These are phyloP conservation scores for Colossoma macropomum DNA, from an alignment of 2,113 vertebrate species.

Conservation along the genomic window DNA sequence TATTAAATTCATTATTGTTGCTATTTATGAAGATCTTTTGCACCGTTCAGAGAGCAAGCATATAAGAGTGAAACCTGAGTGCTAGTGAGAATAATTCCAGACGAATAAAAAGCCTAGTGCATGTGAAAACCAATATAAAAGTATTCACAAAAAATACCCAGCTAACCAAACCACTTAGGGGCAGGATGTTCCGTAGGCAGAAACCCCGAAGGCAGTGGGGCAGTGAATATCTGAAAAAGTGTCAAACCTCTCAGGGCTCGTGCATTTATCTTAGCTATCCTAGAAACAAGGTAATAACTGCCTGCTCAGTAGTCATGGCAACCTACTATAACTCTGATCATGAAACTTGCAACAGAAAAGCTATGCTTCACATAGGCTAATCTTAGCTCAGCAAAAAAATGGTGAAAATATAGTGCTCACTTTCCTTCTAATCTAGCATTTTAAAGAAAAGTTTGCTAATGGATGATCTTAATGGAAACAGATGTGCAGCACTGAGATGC, in stretches of 20 bases:
- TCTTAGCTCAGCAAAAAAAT: conserved; percentile 11
- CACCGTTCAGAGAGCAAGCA: neutral
- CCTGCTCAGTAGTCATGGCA: conserved; percentile 44
- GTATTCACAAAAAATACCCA: neutral
- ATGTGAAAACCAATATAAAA: neutral
- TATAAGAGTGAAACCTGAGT: neutral
- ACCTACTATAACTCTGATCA: conserved; percentile 42
- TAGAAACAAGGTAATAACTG: conserved; percentile 35
- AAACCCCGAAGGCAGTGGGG: conserved; percentile 30
- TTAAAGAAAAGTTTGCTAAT: conserved; percentile 7
- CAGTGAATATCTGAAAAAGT: conserved; percentile 14
- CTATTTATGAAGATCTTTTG: neutral
- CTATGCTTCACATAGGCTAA: conserved; percentile 14
- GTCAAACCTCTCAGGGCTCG: conserved; percentile 25
- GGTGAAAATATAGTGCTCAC: neutral
- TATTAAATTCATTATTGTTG: neutral
- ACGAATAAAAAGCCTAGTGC: neutral
- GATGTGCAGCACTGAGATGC: neutral
- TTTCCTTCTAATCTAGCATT: conserved; percentile 1
- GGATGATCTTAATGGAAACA: neutral
- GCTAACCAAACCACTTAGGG: neutral
- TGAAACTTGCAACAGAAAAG: conserved; percentile 35
- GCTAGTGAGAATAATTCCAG: neutral
- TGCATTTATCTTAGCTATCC: conserved; percentile 28
- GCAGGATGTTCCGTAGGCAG: neutral